A percentile compares a stretch with the other conserved stretches of the same genome.
phyloP scores from a whole-genome alignment of 2,888 invertebrate species.

The Protophormia terraenovae region DNA sequence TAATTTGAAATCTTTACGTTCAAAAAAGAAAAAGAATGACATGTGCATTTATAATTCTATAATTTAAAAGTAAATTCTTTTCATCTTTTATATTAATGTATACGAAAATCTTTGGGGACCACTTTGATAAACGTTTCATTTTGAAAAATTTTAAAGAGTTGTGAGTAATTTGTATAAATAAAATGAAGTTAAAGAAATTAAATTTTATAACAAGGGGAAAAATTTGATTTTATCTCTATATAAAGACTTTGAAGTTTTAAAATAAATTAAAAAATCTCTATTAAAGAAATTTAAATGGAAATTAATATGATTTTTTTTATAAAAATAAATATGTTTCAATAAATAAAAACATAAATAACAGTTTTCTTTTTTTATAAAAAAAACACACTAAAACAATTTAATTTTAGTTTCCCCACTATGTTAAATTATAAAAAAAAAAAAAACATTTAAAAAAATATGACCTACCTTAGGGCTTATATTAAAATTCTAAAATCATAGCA shows the following conservation, averaged over 20 bases:
- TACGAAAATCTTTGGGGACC: slow-evolving; percentile 53
- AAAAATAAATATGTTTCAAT: too few species aligned
- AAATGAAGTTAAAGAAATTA: slow-evolving; percentile 7
- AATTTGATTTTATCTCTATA: too few species aligned
- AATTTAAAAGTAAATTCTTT: slow-evolving; percentile 43
- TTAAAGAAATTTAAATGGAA: too few species aligned
- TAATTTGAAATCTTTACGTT: slow-evolving; percentile 30
- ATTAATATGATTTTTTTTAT: too few species aligned
- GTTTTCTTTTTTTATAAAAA: too few species aligned
- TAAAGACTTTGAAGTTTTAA: too few species aligned
- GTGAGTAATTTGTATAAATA: too few species aligned
- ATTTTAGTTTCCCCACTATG: too few species aligned
- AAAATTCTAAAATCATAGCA: slow-evolving; percentile 30
- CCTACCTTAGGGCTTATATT: slow-evolving; percentile 23
- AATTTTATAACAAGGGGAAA: too few species aligned
- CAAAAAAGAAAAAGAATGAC: neutral
- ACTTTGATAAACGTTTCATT: slow-evolving; percentile 27
- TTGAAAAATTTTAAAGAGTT: slow-evolving; percentile 3
- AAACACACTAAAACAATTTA: too few species aligned
- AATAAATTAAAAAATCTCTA: too few species aligned
- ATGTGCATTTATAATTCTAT: slow-evolving; percentile 58
- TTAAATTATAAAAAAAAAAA: neutral
- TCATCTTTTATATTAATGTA: slow-evolving; percentile 41
- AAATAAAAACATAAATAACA: too few species aligned
- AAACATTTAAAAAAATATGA: neutral